Evolutionary conservation across 1,140 invertebrate species (phyloP), one percentile per base, ranked within the genome.

Genomic region (Phymastichus coffea): DNA sequence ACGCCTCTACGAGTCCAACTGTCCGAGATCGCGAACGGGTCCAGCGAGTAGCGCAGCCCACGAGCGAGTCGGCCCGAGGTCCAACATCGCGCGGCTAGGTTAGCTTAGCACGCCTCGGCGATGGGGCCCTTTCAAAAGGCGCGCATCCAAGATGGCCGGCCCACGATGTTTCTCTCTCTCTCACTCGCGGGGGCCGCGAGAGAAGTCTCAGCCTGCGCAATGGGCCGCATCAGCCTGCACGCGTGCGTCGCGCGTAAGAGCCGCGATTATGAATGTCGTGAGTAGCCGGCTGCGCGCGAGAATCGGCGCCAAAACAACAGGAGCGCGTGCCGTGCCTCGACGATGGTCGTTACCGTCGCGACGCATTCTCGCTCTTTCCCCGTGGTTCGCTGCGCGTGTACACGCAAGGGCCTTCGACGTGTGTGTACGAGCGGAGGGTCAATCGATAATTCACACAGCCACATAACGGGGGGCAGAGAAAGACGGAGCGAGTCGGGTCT

Each of bases 161-260:
- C n/a, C n/a, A n/a, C n/a, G n/a, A n/a, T n/a, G n/a, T n/a, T n/a
- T n/a, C n/a, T n/a, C n/a, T n/a, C n/a, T n/a, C n/a, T n/a, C n/a
- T n/a, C n/a, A n/a, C n/a, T n/a, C n/a, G n/a, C 46, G 47, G 20
- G 57, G 51, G 47, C 47, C 56, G 55, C 15, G 47, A 46, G 47
- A 59, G 44, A 47, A 48, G 52, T 52, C 51, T 2, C 56, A 33
- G 33, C n/a, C 55, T 56, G 44, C 33, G 6, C 33, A 37, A 37
- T 28, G 43, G 44, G 43, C 54, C 43, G 43, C 15, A 7, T 2
- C 56, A 37, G 56, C 44, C 54, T 54, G 66, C 55, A 46, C 67
- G 63, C 66, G 66, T 71, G 68, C 67, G 66, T 66, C 67, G 66
- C 70, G 70, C 28, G 19, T n/a, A 19, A 17, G 9, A 4, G 14